Evolutionary conservation across 2,113 vertebrate species (phyloP), one percentile per base, ranked within the genome.

Genomic region (Ageneiosus marmoratus): DNA sequence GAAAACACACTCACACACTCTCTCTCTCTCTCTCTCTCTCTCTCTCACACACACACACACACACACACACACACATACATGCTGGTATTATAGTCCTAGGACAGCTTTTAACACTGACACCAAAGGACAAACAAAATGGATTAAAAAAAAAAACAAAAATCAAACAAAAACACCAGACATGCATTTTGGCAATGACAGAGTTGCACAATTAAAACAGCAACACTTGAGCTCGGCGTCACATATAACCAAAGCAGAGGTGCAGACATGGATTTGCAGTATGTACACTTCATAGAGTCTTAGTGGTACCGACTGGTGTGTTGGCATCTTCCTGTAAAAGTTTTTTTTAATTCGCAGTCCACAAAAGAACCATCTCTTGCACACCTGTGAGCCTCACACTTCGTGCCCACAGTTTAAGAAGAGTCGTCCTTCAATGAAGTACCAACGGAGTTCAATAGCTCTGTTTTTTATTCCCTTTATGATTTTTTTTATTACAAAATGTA

Each of bases 151-250:
- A 79, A 82, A 56, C 80, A 81, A 85, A 77, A 75, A 76, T 79
- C 60, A 62, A 92, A 13, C 72, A 91, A 86, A 22, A 55, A 67
- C 86, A 86, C 83, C 62, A 34, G 81, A 93, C 93, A 93, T 93
- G 92, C 93, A 90, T 80, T 82, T 86, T 55, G 87, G 89, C 89
- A 89, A 88, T 78, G 90, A 91, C 85, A 72, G 88, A 88, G 89
- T 86, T 81, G 44, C 41, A 89, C 82, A 85, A 86, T 82, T 79
- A 62, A 89, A 82, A 75, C 85, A 79, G 88, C 88, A 86, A 83
- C 41, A 62, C 84, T 85, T 69, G 82, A 84, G 84, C 79, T 37
- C 37, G 88, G 89, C 86, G 84, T 87, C 77, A 90, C 86, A 86
- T 91, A 90, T 86, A 90, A 76, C 78, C 79, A 84, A 89, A 89